Conservation (phyloP, 2,888 invertebrate species). For the Lasioglossum calceatum region DNA sequence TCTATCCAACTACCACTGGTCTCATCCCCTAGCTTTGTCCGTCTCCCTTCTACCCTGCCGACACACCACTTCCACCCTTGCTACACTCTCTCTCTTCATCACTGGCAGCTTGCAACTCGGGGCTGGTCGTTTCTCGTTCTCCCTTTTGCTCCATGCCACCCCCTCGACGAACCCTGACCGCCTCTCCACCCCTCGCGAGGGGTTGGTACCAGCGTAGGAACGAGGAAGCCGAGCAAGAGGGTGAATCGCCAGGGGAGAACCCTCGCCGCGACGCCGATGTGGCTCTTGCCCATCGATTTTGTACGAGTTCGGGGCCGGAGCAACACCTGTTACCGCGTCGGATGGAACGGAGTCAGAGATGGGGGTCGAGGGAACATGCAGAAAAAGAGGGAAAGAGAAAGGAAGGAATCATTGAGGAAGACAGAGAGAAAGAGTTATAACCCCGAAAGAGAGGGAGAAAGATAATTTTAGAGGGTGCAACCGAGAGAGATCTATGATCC, state of each 20-base stretch:
- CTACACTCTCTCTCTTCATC: not conserved
- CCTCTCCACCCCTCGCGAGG: constrained; percentile 39
- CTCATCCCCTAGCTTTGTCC: not conserved
- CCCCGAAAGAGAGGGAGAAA: constrained; percentile 14
- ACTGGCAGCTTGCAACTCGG: not conserved
- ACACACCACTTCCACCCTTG: not conserved
- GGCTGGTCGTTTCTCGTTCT: constrained; percentile 35
- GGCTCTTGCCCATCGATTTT: constrained; percentile 78
- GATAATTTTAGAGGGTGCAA: not conserved
- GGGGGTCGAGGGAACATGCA: not conserved
- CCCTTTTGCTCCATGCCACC: constrained; percentile 44
- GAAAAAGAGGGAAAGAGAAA: not conserved
- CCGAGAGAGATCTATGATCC: constrained; percentile 4
- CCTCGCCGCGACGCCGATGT: constrained; percentile 70
- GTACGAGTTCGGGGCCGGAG: constrained; percentile 77
- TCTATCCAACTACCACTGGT: not conserved
- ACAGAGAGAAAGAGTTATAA: not conserved
- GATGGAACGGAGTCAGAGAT: constrained; percentile 55
- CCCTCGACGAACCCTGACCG: not conserved
- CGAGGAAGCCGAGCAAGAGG: constrained; percentile 52
- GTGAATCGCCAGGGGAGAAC: constrained; percentile 59
- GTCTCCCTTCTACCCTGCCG: not conserved
- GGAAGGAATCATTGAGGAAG: not conserved
- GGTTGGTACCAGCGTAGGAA: constrained; percentile 41
- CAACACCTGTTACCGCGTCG: constrained; percentile 83